Evolutionary conservation across 1,140 invertebrate genomes (phyloP).

Genomic region (Agrypnia vestita): DNA sequence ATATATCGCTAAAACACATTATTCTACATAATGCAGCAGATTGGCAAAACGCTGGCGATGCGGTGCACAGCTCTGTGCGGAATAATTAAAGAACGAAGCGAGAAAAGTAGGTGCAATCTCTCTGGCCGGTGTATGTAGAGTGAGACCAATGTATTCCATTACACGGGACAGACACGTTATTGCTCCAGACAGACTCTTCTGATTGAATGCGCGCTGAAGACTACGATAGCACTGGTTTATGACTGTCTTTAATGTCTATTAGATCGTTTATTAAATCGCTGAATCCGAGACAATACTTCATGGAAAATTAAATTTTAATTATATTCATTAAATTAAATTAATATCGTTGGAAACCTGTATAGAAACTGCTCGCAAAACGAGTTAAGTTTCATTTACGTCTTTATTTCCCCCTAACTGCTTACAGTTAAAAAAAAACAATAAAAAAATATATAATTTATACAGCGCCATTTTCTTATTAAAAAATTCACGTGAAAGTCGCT

Average conservation of each 20-base stretch:
- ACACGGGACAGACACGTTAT: not conserved
- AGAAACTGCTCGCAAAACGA: no score
- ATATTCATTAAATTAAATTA: no score
- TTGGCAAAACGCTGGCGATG: not conserved
- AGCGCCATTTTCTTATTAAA: no score
- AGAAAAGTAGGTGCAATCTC: constrained; percentile 49
- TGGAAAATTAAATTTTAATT: no score
- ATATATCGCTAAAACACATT: not conserved
- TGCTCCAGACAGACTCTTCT: not conserved
- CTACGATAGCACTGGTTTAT: not conserved
- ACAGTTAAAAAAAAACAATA: no score
- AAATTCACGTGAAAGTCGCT: no score
- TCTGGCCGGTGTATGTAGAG: constrained; percentile 50
- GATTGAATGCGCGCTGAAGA: not conserved
- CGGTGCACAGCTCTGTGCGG: constrained; percentile 33
- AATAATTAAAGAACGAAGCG: constrained; percentile 14
- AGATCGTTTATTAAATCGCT: no score
- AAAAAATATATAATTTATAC: no score
- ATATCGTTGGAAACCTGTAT: no score
- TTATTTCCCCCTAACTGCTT: no score
- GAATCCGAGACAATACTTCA: no score
- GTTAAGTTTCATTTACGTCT: no score
- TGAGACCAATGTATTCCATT: constrained; percentile 53
- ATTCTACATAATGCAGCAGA: constrained; percentile 2
- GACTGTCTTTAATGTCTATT: not conserved